Base-by-base conservation (phyloP, 2,113 vertebrate genomes). In the Jacana jacana region DNA sequence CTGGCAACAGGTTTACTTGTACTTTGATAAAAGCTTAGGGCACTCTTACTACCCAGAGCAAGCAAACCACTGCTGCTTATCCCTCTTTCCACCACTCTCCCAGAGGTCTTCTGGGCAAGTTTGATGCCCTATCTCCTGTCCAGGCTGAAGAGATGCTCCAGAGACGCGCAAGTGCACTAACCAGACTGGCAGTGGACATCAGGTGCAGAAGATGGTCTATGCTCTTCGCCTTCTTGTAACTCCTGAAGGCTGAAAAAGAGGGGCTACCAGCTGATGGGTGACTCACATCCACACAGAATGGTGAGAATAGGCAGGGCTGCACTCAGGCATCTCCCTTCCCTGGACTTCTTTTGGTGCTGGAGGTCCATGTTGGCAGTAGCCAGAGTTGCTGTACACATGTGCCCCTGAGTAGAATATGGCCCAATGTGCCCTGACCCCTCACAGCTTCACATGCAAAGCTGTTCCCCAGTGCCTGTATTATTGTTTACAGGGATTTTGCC, bases 401-500 rank as follows among this genome's bases (percentile, higher is more conserved):
- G 13, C 8, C 31, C 49, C 5, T 5, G 20, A 23, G 52, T n/a
- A 61, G 46, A 6, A 0, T 1, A 10, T 23, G 11, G 39, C 31
- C 72, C 3, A 0, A 5, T 7, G 19, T 7, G 19, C 61, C 75
- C 69, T 9, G n/a, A 23, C 14, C 64, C 69, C 2, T 3, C 54
- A 2, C 24, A 1, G 2, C 19, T 24, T 57, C 39, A 7, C 0
- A 6, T 7, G 6, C 65, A 7, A 8, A 39, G 33, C 54, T 13
- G 27, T 23, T 42, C 54, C 35, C 1, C 1, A 7, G 35, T n/a
- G 16, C 11, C 1, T 0, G 4, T 2, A 0, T 33, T 4, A 11
- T 0, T 31, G 15, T 24, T 40, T 5, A 3, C 13, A 7, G 33
- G 2, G 35, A 13, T 54, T 71, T 35, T 9, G 8, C 31, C 44